phyloP scores from a whole-genome alignment of 2,113 vertebrate genomes.

The Blennius ocellaris region DNA sequence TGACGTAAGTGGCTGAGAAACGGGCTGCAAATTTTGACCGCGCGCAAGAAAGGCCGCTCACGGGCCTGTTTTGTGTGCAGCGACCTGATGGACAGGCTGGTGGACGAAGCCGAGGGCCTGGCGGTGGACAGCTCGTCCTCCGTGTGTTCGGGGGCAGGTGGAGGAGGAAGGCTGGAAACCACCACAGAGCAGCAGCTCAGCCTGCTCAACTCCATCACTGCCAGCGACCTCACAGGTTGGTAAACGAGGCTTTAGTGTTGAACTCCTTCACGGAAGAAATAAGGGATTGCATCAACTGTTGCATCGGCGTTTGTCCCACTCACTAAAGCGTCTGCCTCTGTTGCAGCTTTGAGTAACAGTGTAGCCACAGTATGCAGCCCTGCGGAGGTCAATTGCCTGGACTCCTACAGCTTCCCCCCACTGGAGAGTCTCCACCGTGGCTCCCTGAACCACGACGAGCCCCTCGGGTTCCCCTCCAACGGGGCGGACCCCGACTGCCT shows the following conservation, averaged over 20 bases:
- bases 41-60: not conserved
- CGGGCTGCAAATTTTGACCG: not conserved
- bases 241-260: not conserved
- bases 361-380: slow-evolving; percentile 92
- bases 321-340: slow-evolving; percentile 11
- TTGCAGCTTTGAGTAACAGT: slow-evolving; percentile 91
- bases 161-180: slow-evolving; percentile 86
- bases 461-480: slow-evolving; percentile 89
- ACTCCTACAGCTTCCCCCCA: slow-evolving; percentile 88
- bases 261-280: no score
- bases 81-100: slow-evolving; percentile 97
- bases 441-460: slow-evolving; percentile 90
- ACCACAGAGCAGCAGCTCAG: slow-evolving; percentile 92
- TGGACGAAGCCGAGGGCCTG: slow-evolving; percentile 94
- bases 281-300: no score
- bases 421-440: slow-evolving; percentile 91
- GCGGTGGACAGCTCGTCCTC: slow-evolving; percentile 90
- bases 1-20: slow-evolving; percentile 89
- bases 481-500: slow-evolving; percentile 94
- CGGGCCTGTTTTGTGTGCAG: slow-evolving; percentile 65
- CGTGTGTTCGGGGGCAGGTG: slow-evolving; percentile 85
- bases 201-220: slow-evolving; percentile 94
- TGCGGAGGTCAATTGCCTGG: slow-evolving; percentile 89
- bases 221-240: slow-evolving; percentile 95
- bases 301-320: not conserved